A percentile compares a stretch with the other conserved stretches of the same genome.
Conservation (phyloP, 1,140 invertebrate genomes). For the Caenorhabditis inopinata region DNA sequence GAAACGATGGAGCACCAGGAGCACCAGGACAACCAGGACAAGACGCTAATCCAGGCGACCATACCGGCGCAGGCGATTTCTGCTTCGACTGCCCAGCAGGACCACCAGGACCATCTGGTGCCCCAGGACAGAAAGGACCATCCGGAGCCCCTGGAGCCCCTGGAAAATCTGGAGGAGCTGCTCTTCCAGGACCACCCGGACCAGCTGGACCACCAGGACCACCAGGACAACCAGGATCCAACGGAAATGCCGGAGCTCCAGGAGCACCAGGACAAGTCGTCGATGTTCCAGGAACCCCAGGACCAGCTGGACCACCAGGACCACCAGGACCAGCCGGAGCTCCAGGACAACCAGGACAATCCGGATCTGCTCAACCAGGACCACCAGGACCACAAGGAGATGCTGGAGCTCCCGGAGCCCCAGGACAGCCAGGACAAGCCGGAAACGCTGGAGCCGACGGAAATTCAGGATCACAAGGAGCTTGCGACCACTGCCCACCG, state of each 20-base stretch:
- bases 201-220: constrained; percentile 46
- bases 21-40: constrained; percentile 30
- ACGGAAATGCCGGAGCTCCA: constrained; percentile 42
- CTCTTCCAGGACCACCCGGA: constrained; percentile 40
- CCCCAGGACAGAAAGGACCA: constrained; percentile 42
- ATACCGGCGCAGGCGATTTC: constrained; percentile 32
- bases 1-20: constrained; percentile 34
- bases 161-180: constrained; percentile 19
- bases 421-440: constrained; percentile 44
- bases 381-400: constrained; percentile 51
- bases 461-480: constrained; percentile 33
- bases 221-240: constrained; percentile 40
- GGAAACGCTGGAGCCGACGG: constrained; percentile 21
- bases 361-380: constrained; percentile 44
- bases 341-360: constrained; percentile 46
- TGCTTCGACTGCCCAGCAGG: constrained; percentile 49
- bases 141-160: constrained; percentile 35
- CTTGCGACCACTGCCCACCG: constrained; percentile 48
- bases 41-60: constrained; percentile 20
- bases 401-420: constrained; percentile 53
- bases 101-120: constrained; percentile 41
- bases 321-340: constrained; percentile 40
- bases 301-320: constrained; percentile 50
- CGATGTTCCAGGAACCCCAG: constrained; percentile 48
- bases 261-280: constrained; percentile 43